Evolutionary conservation across 2,113 vertebrate species (phyloP), one percentile per base, ranked within the genome.

Genomic region (Dicaeum eximium): DNA sequence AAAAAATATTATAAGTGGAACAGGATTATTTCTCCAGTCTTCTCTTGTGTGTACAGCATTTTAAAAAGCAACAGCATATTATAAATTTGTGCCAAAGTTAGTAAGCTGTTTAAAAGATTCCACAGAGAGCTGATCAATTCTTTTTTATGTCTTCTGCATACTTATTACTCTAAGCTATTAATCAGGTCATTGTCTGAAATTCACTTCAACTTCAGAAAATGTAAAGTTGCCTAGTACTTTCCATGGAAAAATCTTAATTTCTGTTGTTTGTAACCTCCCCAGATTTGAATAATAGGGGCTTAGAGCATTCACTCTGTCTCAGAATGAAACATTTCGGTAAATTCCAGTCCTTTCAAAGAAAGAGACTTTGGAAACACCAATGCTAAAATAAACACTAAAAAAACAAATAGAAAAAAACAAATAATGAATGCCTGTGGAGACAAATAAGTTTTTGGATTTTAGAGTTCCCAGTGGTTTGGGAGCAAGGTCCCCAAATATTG

Each of bases 101-200:
- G 77, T 77, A 69, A 86, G 50, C n/a, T 25, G 17, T 69, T 64
- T 58, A 69, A 88, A 86, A 77, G 28, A 56, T 38, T 86, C 69
- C 53, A 56, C 4, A 57, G 80, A 91, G 40, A 86, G n/a, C 21
- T 25, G 42, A 91, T 77, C 2, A 1, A 91, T 80, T 92, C 20
- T 80, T 94, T 91, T 91, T 86, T 57, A 93, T 69, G 54, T 86
- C 60, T 84, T 80, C 90, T 73, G 51, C 69, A 73, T 69, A 78
- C 56, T 80, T 75, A 73, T 78, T 84, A 86, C 50, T 84, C 40
- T 42, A 61, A 87, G 64, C 57, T 87, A 80, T 84, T 84, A 81
- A 87, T 61, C 73, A 93, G 72, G 28, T 77, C 45, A 45, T 42
- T 57, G 38, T 40, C 20, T 37, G 58, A 89, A 89, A 28, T 80